phyloP scores from a whole-genome alignment of 1,140 invertebrate species.

The Zaprionus camerounensis region DNA sequence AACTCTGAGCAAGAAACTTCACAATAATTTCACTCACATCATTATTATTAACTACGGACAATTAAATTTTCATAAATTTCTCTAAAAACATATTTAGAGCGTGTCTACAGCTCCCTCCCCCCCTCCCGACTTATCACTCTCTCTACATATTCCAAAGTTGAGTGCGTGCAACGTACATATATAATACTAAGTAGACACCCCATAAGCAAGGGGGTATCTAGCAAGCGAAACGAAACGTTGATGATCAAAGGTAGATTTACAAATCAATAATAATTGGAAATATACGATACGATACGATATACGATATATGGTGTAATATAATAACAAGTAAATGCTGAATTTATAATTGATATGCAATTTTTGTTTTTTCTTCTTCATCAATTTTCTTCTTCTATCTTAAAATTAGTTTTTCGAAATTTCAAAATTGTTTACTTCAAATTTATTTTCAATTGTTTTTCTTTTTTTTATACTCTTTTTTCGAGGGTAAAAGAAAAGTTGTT shows the following conservation, averaged over 20 bases:
- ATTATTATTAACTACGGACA: slow-evolving; percentile 17
- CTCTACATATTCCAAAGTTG: not conserved
- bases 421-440: slow-evolving; percentile 13
- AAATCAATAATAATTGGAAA: slow-evolving; percentile 35
- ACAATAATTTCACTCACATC: slow-evolving; percentile 12
- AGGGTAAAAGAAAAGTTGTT: slow-evolving; percentile 53
- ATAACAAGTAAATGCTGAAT: slow-evolving; percentile 76
- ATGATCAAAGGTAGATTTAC: slow-evolving; percentile 13
- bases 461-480: slow-evolving; percentile 1
- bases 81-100: slow-evolving; percentile 59
- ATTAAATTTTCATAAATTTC: slow-evolving; percentile 52
- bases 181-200: not conserved
- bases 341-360: slow-evolving; percentile 75
- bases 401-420: slow-evolving; percentile 57
- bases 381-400: slow-evolving; percentile 59
- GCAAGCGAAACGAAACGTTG: slow-evolving; percentile 20
- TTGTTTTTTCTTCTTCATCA: slow-evolving; percentile 46
- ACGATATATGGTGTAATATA: slow-evolving; percentile 52
- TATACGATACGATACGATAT: not conserved
- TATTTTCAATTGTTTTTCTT: slow-evolving; percentile 7
- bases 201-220: not conserved
- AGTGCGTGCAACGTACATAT: slow-evolving; percentile 13
- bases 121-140: not conserved
- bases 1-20: slow-evolving; percentile 17
- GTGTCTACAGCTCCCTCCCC: slow-evolving; percentile 41